These are phyloP conservation scores for Neodon shergylaensis DNA, from an alignment of 2,113 vertebrate genomes.

Conservation along the genomic window DNA sequence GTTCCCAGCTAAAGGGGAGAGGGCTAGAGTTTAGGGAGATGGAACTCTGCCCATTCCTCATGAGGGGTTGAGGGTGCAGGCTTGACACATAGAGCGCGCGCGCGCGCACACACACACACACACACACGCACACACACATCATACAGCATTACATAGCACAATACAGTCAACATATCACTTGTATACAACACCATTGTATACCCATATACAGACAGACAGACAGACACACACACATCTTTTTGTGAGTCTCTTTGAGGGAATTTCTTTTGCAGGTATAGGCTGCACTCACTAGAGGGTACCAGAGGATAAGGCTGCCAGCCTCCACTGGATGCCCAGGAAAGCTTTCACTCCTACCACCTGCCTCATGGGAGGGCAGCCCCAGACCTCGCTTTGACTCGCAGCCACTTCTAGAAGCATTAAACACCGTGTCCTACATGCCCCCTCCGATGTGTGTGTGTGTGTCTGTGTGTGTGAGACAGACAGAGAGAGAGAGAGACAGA, in stretches of 20 bases:
- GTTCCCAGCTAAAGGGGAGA: neutral
- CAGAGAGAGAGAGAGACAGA: too few relatives aligned
- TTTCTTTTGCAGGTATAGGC: neutral
- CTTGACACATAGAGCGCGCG: neutral
- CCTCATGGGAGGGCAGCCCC: neutral
- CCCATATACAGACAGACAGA: neutral
- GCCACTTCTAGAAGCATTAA: neutral
- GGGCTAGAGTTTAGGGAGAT: too few relatives aligned
- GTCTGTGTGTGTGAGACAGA: neutral
- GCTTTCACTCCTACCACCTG: neutral
- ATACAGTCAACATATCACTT: neutral
- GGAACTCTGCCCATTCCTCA: neutral
- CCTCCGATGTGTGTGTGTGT: neutral
- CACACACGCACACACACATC: neutral
- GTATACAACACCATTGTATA: neutral
- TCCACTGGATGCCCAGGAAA: neutral
- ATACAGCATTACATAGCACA: neutral
- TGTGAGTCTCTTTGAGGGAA: neutral
- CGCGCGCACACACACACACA: neutral
- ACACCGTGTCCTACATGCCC: neutral
- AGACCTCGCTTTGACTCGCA: neutral
- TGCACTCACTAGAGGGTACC: constrained; percentile 4
- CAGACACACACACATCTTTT: neutral
- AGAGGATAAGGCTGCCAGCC: neutral
- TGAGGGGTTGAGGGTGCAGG: neutral